A percentile compares a stretch with the other conserved stretches of the same genome.
Evolutionary conservation across 1,140 invertebrate genomes (phyloP).

Genomic region (Drosophila pachea): DNA sequence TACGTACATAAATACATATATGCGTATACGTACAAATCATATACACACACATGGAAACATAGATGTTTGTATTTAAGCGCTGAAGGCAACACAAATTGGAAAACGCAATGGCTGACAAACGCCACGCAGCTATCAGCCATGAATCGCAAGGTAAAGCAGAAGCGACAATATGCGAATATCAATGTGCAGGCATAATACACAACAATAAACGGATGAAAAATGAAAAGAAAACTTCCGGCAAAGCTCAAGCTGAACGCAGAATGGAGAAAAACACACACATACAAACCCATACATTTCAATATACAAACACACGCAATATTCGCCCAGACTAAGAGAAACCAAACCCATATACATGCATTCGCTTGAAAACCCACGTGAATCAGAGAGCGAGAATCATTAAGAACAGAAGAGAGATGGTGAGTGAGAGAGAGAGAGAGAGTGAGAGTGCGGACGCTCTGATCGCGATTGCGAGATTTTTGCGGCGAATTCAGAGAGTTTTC

Average conservation of each 20-base stretch:
- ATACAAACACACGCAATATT: constrained; percentile 9
- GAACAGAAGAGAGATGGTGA: constrained; percentile 43
- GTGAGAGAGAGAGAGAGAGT: constrained; percentile 28
- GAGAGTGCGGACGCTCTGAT: constrained; percentile 30
- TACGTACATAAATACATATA: constrained; percentile 7
- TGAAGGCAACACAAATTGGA: constrained; percentile 65
- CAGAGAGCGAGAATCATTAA: constrained; percentile 61
- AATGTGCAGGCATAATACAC: constrained; percentile 41
- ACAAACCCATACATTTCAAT: background rate
- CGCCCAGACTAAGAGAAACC: constrained; percentile 34
- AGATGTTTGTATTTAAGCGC: constrained; percentile 33
- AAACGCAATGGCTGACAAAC: constrained; percentile 73
- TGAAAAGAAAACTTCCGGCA: constrained; percentile 72
- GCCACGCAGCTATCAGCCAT: constrained; percentile 65
- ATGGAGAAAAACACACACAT: constrained; percentile 45
- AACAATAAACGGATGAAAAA: constrained; percentile 64
- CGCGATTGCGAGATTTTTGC: constrained; percentile 54
- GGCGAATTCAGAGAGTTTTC: constrained; percentile 70
- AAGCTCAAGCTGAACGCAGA: constrained; percentile 60
- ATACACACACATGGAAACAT: constrained; percentile 19
- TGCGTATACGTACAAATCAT: constrained; percentile 1
- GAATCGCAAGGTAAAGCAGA: constrained; percentile 58
- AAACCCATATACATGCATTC: constrained; percentile 30
- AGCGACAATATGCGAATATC: constrained; percentile 54
- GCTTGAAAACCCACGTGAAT: constrained; percentile 73